phyloP scores from a whole-genome alignment of 2,113 vertebrate species.

The Alosa alosa region DNA sequence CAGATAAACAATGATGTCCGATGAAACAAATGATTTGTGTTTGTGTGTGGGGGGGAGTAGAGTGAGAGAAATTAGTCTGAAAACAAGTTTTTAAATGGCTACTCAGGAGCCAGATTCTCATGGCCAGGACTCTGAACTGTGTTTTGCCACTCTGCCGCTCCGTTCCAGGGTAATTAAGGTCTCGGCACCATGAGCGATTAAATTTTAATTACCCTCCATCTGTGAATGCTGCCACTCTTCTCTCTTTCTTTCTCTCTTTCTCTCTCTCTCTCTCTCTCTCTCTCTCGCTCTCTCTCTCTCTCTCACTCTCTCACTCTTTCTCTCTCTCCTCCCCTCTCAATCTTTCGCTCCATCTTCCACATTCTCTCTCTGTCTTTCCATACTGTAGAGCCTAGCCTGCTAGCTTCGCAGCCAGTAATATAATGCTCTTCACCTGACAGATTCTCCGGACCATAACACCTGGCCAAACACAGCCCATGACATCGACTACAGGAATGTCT shows the following conservation, averaged over 20 bases:
- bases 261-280: neutral
- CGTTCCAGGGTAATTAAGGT: slow-evolving; percentile 39
- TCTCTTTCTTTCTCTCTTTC: slow-evolving; percentile 5
- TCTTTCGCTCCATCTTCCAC: neutral
- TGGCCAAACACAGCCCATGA: too few relatives aligned
- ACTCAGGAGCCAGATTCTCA: neutral
- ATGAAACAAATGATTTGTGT: neutral
- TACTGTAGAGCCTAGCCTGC: too few relatives aligned
- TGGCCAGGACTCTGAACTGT: neutral
- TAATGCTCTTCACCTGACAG: too few relatives aligned
- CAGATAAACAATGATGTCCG: too few relatives aligned
- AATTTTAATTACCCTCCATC: slow-evolving; percentile 47
- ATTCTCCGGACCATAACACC: too few relatives aligned
- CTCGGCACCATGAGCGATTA: slow-evolving; percentile 24
- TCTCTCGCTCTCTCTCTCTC: neutral
- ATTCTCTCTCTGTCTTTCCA: neutral
- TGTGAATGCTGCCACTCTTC: slow-evolving; percentile 32
- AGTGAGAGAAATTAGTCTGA: slow-evolving; percentile 48
- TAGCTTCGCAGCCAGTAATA: too few relatives aligned
- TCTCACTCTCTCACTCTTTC: neutral
- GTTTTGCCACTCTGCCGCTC: slow-evolving; percentile 33
- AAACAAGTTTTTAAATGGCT: slow-evolving; percentile 28
- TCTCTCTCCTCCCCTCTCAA: neutral
- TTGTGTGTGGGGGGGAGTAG: slow-evolving; percentile 39
- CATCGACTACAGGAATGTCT: too few relatives aligned